Percentiles rank a stretch among this genome's conserved stretches.
phyloP scores from a whole-genome alignment of 2,888 invertebrate genomes.

The Strigamia maritima region DNA sequence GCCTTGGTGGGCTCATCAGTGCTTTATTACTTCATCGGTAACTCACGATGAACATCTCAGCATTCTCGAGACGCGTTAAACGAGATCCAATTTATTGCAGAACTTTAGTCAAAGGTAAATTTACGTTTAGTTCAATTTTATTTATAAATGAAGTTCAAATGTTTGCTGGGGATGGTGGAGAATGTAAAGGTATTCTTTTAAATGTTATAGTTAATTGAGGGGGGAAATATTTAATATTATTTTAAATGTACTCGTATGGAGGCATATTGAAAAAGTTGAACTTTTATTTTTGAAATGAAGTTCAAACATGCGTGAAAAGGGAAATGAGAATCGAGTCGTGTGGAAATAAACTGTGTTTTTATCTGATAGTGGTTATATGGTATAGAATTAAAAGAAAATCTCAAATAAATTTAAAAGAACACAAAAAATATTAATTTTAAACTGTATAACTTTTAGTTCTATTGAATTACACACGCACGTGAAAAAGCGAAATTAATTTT shows the following conservation, averaged over 20 bases:
- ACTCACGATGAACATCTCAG: background rate
- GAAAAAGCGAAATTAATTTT: background rate
- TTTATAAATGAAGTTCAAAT: no score
- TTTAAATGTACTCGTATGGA: background rate
- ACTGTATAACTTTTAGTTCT: no score
- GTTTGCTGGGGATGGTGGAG: no score
- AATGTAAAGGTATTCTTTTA: no score
- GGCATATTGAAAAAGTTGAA: background rate
- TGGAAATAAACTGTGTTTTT: background rate
- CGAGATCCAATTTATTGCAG: background rate
- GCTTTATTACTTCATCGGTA: background rate
- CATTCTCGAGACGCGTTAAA: background rate
- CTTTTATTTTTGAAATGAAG: background rate
- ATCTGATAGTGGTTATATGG: background rate
- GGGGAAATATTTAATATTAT: no score
- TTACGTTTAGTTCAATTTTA: background rate
- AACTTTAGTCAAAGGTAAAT: constrained; percentile 5
- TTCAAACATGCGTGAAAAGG: background rate
- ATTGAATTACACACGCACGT: no score
- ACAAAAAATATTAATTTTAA: no score
- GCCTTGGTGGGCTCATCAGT: constrained; percentile 2
- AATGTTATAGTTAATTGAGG: no score
- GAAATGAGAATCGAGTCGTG: background rate
- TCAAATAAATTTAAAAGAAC: no score
- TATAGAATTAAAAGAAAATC: no score